Conservation (phyloP, 2,113 vertebrate species). For the Nerophis ophidion region DNA sequence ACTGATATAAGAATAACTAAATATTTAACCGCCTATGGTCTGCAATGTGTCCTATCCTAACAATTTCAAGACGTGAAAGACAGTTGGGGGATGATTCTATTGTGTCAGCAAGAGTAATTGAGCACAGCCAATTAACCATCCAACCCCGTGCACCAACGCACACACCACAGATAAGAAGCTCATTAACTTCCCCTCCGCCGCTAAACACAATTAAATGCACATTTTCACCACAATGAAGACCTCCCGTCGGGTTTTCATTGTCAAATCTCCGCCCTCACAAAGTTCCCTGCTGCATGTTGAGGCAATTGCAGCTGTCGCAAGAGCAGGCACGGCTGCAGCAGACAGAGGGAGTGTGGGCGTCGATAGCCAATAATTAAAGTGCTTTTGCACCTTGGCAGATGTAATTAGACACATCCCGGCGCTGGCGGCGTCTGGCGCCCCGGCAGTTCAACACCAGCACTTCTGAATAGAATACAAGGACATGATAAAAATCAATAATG, state of each 20-base stretch:
- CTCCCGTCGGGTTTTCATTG: slow-evolving; percentile 21
- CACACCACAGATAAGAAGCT: slow-evolving; percentile 29
- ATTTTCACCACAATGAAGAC: slow-evolving; percentile 26
- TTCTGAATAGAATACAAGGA: slow-evolving; percentile 3
- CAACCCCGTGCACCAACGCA: not conserved
- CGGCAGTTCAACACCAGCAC: slow-evolving; percentile 9
- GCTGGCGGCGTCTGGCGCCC: slow-evolving; percentile 52
- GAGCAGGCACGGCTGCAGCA: slow-evolving; percentile 17
- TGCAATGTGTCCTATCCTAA: not conserved
- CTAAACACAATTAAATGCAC: slow-evolving; percentile 45
- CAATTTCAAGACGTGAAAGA: not conserved
- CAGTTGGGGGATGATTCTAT: slow-evolving; percentile 7
- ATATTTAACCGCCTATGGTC: no score
- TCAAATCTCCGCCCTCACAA: slow-evolving; percentile 10
- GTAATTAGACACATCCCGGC: slow-evolving; percentile 59
- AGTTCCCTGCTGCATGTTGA: slow-evolving; percentile 17
- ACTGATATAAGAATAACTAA: no score
- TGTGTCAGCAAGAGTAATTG: slow-evolving; percentile 31
- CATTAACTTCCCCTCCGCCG: slow-evolving; percentile 44
- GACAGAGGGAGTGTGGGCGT: slow-evolving; percentile 40
- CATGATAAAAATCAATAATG: not conserved
- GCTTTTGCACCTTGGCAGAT: slow-evolving; percentile 61
- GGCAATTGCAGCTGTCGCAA: slow-evolving; percentile 48
- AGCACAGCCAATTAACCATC: slow-evolving; percentile 48
- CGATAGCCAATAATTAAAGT: slow-evolving; percentile 61